These are phyloP conservation scores for Philopotamus ludificatus DNA, from an alignment of 1,140 invertebrate species.

Conservation along the genomic window DNA sequence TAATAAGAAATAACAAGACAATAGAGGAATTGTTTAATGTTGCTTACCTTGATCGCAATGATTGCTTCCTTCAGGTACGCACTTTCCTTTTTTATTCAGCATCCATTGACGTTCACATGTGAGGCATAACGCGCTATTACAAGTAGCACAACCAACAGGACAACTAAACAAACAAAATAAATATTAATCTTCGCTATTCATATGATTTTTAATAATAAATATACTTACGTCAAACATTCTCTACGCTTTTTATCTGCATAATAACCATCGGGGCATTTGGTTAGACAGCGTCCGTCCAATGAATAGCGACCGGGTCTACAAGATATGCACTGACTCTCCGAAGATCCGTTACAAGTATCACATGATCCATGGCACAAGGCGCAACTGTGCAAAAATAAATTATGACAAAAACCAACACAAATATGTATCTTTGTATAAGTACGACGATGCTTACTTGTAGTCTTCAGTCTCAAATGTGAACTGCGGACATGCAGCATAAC, in stretches of 20 bases:
- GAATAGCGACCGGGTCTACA: constrained; percentile 69
- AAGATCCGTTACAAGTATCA: constrained; percentile 77
- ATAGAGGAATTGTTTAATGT: not conserved
- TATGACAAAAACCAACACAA: no score
- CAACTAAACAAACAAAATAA: constrained; percentile 52
- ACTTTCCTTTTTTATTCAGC: constrained; percentile 69
- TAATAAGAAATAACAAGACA: not conserved
- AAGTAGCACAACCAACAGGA: constrained; percentile 70
- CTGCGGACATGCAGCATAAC: constrained; percentile 75
- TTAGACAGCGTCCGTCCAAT: constrained; percentile 64
- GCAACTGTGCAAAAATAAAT: constrained; percentile 58
- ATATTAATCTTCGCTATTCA: no score
- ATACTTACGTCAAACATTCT: constrained; percentile 64
- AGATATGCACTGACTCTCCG: constrained; percentile 75
- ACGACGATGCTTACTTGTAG: constrained; percentile 60
- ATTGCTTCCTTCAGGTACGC: constrained; percentile 64
- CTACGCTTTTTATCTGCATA: constrained; percentile 73
- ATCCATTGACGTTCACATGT: constrained; percentile 70
- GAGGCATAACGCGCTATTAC: constrained; percentile 66
- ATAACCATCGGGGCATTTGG: constrained; percentile 68
- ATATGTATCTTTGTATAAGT: constrained; percentile 5
- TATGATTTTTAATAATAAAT: no score
- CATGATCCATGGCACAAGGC: constrained; percentile 75
- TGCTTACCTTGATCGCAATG: constrained; percentile 63
- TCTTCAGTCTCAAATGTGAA: constrained; percentile 82